Evolutionary conservation across 23 tunicate species (phyloP).

Genomic region (Oikopleura vanhoeffeni): DNA sequence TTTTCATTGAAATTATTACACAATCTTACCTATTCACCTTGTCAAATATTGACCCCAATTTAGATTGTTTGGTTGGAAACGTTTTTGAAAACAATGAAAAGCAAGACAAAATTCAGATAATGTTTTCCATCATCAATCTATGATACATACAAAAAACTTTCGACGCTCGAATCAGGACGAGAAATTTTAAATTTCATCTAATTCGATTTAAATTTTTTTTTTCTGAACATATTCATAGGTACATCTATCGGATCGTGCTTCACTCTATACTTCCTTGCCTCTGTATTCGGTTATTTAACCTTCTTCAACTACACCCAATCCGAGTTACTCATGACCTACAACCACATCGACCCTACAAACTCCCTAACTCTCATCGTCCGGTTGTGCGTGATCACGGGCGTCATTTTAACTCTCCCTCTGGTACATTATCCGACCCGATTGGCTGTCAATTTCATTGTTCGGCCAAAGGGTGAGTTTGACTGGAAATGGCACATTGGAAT

Average conservation of each 20-base stretch:
- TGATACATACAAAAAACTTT: background rate
- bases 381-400: constrained; percentile 65
- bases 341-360: constrained; percentile 47
- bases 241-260: constrained; percentile 72
- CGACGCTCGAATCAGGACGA: background rate
- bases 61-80: no score
- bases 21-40: no score
- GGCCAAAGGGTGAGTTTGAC: constrained; percentile 21
- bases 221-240: constrained; percentile 44
- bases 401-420: constrained; percentile 76
- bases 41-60: no score
- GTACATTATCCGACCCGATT: constrained; percentile 56
- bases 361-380: constrained; percentile 64
- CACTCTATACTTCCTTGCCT: constrained; percentile 62
- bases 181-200: background rate
- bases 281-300: constrained; percentile 79
- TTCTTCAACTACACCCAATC: constrained; percentile 95
- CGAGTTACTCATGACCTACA: constrained; percentile 92
- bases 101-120: no score
- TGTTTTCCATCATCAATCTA: no score
- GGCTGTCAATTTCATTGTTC: background rate
- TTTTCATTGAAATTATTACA: no score
- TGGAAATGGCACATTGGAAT: constrained; percentile 82
- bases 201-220: constrained; percentile 7
- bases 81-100: no score